These are phyloP conservation scores for Scelioninae gen. 1 DNA, from an alignment of 2,888 invertebrate genomes.

Conservation along the genomic window DNA sequence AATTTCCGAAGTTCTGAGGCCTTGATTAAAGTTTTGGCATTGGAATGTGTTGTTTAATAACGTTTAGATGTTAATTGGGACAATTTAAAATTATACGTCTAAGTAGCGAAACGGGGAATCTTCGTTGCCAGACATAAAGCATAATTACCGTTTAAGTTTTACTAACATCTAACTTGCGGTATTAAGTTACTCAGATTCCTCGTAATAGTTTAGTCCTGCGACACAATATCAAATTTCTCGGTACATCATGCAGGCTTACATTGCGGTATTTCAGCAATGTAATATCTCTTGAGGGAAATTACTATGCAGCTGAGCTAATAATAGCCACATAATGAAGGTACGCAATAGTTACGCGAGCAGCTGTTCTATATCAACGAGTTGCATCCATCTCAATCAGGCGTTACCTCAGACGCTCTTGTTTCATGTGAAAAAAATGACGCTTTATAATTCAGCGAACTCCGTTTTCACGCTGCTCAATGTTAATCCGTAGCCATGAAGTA, in stretches of 20 bases:
- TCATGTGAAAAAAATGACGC: slow-evolving; percentile 6
- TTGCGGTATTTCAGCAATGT: slow-evolving; percentile 71
- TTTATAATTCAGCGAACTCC: too few relatives aligned
- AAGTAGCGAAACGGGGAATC: slow-evolving; percentile 40
- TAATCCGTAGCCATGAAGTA: too few relatives aligned
- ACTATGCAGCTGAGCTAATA: slow-evolving; percentile 70
- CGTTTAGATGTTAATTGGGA: slow-evolving; percentile 37
- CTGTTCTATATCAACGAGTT: slow-evolving; percentile 68
- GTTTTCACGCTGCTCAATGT: too few relatives aligned
- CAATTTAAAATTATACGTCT: slow-evolving; percentile 50
- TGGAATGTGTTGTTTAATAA: slow-evolving; percentile 16
- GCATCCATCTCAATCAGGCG: slow-evolving; percentile 55
- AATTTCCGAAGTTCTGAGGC: slow-evolving; percentile 8
- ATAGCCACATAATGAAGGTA: slow-evolving; percentile 69
- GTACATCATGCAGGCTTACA: slow-evolving; percentile 69
- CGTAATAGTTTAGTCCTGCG: slow-evolving; percentile 67
- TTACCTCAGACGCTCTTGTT: slow-evolving; percentile 28
- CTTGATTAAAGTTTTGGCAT: not conserved
- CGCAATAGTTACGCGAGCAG: slow-evolving; percentile 64
- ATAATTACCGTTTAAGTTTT: slow-evolving; percentile 64
- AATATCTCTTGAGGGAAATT: slow-evolving; percentile 72
- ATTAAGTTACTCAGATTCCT: slow-evolving; percentile 66
- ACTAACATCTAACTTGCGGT: slow-evolving; percentile 62
- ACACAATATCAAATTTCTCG: slow-evolving; percentile 71
- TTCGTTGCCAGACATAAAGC: slow-evolving; percentile 49